A percentile compares a stretch with the other conserved stretches of the same genome.
phyloP scores from a whole-genome alignment of 2,113 vertebrate species.

The Dasyurus viverrinus region DNA sequence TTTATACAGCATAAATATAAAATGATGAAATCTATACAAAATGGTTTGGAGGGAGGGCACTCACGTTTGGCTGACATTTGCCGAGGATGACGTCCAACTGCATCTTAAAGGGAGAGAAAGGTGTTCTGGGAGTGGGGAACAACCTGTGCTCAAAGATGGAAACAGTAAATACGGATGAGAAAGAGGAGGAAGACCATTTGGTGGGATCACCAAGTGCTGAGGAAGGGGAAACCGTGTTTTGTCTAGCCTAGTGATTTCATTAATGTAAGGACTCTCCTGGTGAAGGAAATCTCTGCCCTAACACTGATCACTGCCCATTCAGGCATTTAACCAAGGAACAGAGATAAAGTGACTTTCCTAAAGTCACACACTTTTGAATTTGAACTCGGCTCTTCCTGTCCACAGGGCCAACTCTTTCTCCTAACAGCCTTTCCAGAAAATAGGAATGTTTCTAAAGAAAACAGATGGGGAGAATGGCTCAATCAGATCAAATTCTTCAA shows the following conservation, averaged over 20 bases:
- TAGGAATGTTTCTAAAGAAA: not conserved
- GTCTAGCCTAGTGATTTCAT: too few relatives aligned
- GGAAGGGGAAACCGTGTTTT: not conserved
- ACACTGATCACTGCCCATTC: too few relatives aligned
- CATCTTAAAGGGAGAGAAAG: not conserved
- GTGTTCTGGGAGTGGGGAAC: not conserved
- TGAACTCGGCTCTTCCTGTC: too few relatives aligned
- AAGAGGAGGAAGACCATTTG: not conserved
- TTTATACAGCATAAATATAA: not conserved
- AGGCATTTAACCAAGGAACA: too few relatives aligned
- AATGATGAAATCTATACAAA: not conserved
- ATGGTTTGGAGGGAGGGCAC: not conserved
- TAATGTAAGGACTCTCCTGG: too few relatives aligned
- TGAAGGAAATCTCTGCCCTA: too few relatives aligned
- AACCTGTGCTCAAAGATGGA: not conserved
- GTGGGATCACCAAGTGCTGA: not conserved
- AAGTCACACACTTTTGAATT: too few relatives aligned
- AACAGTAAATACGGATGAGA: not conserved
- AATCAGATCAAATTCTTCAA: not conserved
- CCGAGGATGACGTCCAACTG: not conserved
- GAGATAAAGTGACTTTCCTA: too few relatives aligned
- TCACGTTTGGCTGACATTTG: not conserved
- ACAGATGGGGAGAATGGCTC: not conserved
- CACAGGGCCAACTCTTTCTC: not conserved
- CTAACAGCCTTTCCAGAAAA: not conserved